Conservation (phyloP, 2,888 invertebrate genomes). For the Apocheima hispidaria region DNA sequence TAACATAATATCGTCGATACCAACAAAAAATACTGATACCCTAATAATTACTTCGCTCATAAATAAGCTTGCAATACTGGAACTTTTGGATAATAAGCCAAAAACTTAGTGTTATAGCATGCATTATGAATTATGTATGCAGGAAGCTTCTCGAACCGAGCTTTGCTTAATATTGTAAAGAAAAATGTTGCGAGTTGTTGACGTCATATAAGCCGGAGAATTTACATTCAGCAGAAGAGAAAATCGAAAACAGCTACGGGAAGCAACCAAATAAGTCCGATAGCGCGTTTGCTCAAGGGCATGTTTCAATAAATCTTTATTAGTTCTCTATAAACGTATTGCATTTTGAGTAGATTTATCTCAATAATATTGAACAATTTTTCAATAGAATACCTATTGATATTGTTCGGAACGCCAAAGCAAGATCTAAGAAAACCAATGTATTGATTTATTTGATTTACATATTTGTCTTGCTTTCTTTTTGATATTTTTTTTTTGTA, state of each 20-base stretch:
- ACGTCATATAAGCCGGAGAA: not conserved
- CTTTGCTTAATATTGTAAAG: not conserved
- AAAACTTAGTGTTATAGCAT: conserved; percentile 22
- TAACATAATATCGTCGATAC: conserved; percentile 53
- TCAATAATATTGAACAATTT: not conserved
- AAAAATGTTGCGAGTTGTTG: not conserved
- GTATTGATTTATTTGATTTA: too few species aligned
- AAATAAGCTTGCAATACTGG: not conserved
- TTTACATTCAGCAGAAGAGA: conserved; percentile 11
- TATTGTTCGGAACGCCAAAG: not conserved
- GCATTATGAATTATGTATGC: conserved; percentile 4
- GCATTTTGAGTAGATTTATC: not conserved
- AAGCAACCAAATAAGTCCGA: not conserved
- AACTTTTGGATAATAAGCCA: conserved; percentile 17
- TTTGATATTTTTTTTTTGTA: too few species aligned
- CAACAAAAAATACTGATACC: conserved; percentile 12
- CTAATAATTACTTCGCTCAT: not conserved
- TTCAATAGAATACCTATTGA: not conserved
- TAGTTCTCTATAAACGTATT: too few species aligned
- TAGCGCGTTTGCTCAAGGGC: too few species aligned
- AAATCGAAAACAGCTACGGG: conserved; percentile 12
- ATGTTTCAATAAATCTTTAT: not conserved
- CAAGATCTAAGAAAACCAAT: not conserved
- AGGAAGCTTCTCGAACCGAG: conserved; percentile 1
- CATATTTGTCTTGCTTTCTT: too few species aligned